Evolutionary conservation across 2,888 invertebrate genomes (phyloP).

Genomic region (Cyclophora punctaria): DNA sequence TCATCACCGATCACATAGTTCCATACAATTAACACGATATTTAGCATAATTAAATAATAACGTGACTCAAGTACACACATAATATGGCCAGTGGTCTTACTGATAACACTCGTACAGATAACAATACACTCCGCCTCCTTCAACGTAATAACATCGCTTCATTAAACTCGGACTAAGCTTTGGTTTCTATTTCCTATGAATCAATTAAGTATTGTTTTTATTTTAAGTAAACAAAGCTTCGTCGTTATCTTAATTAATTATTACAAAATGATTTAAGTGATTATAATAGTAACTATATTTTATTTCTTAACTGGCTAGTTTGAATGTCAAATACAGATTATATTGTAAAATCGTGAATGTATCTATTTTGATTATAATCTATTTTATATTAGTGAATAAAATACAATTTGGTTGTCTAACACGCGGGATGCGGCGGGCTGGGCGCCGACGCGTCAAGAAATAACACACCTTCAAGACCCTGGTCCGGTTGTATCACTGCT

Average conservation of each 20-base stretch:
- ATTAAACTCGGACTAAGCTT: slow-evolving; percentile 19
- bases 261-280: slow-evolving; percentile 14
- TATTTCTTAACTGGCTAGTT: slow-evolving; percentile 17
- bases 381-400: too few relatives aligned
- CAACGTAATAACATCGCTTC: slow-evolving; percentile 6
- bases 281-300: slow-evolving; percentile 16
- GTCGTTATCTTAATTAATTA: slow-evolving; percentile 16
- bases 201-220: slow-evolving; percentile 9
- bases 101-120: slow-evolving; percentile 2
- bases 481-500: too few relatives aligned
- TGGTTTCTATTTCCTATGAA: slow-evolving; percentile 16
- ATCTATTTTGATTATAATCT: not conserved
- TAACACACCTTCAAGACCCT: too few relatives aligned
- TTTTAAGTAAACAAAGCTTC: slow-evolving; percentile 20
- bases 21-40: slow-evolving; percentile 1
- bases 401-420: too few relatives aligned
- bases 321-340: slow-evolving; percentile 13
- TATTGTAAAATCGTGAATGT: not conserved
- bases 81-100: not conserved
- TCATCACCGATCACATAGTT: not conserved
- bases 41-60: not conserved
- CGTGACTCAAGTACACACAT: not conserved
- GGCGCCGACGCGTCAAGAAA: too few relatives aligned
- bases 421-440: too few relatives aligned
- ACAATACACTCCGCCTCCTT: slow-evolving; percentile 1